Evolutionary conservation across 2,113 vertebrate genomes (phyloP).

Genomic region (Sphyrna mokarran): DNA sequence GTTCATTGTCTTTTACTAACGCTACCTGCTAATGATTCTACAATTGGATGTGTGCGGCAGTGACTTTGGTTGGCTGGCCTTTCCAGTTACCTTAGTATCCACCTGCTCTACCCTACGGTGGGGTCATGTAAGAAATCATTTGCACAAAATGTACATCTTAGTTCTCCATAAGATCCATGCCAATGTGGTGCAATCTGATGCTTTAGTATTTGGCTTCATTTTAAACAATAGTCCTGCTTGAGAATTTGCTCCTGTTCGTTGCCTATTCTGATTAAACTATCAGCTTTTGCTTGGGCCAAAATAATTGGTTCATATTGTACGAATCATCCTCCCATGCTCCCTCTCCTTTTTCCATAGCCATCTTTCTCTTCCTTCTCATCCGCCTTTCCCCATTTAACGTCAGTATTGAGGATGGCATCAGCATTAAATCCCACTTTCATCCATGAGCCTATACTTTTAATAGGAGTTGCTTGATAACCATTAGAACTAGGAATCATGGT

Average conservation of each 20-base stretch:
- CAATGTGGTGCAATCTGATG: not conserved
- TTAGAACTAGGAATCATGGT: not conserved
- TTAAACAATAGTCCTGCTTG: not conserved
- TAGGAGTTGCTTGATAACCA: not conserved
- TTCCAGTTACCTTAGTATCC: not conserved
- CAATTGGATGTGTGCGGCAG: not conserved
- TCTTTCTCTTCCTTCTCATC: not conserved
- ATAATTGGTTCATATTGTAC: not conserved
- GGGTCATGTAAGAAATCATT: not conserved
- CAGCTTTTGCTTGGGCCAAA: not conserved
- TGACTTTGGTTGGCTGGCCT: not conserved
- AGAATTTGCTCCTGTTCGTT: not conserved
- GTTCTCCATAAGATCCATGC: not conserved
- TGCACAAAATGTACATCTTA: not conserved
- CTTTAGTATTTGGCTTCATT: not conserved
- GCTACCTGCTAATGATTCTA: not conserved
- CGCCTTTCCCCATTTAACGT: not conserved
- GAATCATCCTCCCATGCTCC: not conserved
- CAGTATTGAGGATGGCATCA: not conserved
- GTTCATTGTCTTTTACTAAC: not conserved
- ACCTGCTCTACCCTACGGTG: not conserved
- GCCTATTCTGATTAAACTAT: not conserved
- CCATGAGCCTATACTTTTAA: not conserved
- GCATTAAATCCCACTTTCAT: not conserved
- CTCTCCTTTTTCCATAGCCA: not conserved